Conservation (phyloP, 2,797 vertebrate genomes). For the Tenualosa thibaudeaui region DNA sequence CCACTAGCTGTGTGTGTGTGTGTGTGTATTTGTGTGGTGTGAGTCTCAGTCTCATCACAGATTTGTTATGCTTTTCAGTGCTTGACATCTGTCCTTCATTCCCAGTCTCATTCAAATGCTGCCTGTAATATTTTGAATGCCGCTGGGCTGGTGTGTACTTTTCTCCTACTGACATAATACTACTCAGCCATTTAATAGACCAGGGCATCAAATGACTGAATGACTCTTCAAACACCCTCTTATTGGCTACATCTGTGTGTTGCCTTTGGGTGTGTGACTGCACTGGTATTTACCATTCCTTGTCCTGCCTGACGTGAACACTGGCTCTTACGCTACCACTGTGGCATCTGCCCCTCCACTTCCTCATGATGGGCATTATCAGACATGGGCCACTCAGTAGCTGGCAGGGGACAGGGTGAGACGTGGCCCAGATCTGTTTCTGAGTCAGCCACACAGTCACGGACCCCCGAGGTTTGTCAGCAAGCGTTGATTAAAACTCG, state of each 20-base stretch:
- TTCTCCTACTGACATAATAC: no score
- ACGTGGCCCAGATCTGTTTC: neutral
- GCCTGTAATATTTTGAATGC: no score
- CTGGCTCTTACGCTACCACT: neutral
- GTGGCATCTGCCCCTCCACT: neutral
- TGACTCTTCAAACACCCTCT: no score
- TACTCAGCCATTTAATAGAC: no score
- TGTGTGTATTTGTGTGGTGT: constrained; percentile 23
- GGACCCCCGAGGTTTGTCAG: neutral
- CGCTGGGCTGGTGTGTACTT: no score
- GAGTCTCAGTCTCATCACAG: neutral
- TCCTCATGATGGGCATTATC: neutral
- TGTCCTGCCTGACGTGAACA: neutral
- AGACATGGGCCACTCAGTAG: neutral
- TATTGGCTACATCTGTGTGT: no score
- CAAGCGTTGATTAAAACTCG: constrained; percentile 10
- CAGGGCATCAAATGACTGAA: no score
- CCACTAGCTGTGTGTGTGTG: neutral
- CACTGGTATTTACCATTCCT: neutral
- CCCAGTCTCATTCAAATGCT: neutral
- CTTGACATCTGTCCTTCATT: neutral
- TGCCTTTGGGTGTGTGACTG: neutral
- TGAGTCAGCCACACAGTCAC: neutral
- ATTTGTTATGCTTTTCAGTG: neutral
- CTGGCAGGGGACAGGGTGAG: neutral